phyloP scores from a whole-genome alignment of 2,888 invertebrate genomes.

The Mechanitis mazaeus region DNA sequence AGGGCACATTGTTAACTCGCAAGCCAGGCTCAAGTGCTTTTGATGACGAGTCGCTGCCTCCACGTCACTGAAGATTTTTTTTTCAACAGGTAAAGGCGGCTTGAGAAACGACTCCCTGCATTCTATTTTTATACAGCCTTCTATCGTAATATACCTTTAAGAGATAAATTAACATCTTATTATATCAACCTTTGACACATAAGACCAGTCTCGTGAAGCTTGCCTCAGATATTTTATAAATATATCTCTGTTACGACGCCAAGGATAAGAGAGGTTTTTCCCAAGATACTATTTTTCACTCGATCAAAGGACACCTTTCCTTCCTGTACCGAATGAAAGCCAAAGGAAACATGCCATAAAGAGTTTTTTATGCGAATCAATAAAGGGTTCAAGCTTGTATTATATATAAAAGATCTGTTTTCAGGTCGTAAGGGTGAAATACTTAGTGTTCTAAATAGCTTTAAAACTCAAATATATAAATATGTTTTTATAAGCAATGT shows the following conservation, averaged over 20 bases:
- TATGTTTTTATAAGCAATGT: too few relatives aligned
- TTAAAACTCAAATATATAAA: too few relatives aligned
- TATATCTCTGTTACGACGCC: too few relatives aligned
- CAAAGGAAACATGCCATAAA: conserved; percentile 60
- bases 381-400: conserved; percentile 16
- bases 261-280: conserved; percentile 29
- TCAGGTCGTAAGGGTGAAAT: neutral
- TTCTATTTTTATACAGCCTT: conserved; percentile 9
- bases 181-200: too few relatives aligned
- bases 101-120: conserved; percentile 22
- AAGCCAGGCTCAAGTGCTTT: conserved; percentile 66
- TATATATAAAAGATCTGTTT: conserved; percentile 1
- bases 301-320: conserved; percentile 69
- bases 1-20: conserved; percentile 69
- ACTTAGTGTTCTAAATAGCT: neutral
- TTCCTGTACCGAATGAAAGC: conserved; percentile 61
- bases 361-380: conserved; percentile 41
- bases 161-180: too few relatives aligned
- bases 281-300: conserved; percentile 67
- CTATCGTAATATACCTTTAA: neutral
- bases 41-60: conserved; percentile 49
- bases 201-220: too few relatives aligned
- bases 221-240: too few relatives aligned
- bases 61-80: conserved; percentile 28
- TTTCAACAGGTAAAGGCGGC: conserved; percentile 34